Evolutionary conservation across 92 coral and sea anemone genomes (phyloP).

Genomic region (Phenganax marumi): DNA sequence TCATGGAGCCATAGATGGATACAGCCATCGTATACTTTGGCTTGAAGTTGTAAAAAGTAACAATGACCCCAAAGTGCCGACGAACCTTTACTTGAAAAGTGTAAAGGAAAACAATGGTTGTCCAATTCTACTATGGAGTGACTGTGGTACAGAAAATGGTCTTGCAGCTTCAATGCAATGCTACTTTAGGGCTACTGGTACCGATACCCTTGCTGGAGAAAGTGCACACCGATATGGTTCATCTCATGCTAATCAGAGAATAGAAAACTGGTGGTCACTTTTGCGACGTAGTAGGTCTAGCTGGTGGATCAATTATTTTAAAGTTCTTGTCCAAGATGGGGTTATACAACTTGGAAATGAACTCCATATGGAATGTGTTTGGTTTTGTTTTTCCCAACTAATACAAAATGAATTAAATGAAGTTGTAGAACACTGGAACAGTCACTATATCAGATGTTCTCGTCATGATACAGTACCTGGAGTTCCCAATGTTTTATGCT

Average conservation of each 20-base stretch:
- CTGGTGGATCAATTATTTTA: constrained; percentile 19
- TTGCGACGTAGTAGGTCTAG: background rate
- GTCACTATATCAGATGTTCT: background rate
- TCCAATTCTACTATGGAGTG: background rate
- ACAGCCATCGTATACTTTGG: background rate
- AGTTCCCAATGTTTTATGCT: background rate
- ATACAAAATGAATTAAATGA: background rate
- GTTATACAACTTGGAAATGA: background rate
- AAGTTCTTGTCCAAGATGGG: background rate
- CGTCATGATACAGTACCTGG: constrained; percentile 9
- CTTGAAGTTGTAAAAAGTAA: background rate
- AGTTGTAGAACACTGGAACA: background rate
- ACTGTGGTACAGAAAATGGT: constrained; percentile 15
- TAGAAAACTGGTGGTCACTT: constrained; percentile 7
- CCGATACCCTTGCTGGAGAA: background rate
- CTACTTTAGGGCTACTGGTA: constrained; percentile 1
- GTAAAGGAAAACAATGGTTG: constrained; percentile 1
- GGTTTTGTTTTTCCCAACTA: constrained; percentile 3
- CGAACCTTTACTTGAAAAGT: background rate
- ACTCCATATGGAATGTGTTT: constrained; percentile 6
- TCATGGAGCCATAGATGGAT: constrained; percentile 2
- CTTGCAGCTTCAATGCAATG: background rate
- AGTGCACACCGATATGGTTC: background rate
- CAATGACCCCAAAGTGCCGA: background rate
- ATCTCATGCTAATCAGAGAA: background rate